phyloP scores from a whole-genome alignment of 2,797 vertebrate genomes.

The Cichlasoma orientale region DNA sequence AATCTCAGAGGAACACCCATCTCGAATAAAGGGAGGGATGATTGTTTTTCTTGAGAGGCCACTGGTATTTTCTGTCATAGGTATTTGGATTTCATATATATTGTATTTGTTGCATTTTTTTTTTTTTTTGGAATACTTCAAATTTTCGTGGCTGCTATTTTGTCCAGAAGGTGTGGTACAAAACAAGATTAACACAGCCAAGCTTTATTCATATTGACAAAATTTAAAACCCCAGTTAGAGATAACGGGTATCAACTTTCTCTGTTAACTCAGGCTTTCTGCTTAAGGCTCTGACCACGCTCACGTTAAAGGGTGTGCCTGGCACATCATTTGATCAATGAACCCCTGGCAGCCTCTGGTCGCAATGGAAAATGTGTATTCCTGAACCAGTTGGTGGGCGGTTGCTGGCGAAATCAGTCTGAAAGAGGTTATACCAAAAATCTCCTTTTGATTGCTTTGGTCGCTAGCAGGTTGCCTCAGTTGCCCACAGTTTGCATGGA shows the following conservation, averaged over 20 bases:
- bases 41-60: neutral
- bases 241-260: neutral
- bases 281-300: neutral
- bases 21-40: conserved; percentile 13
- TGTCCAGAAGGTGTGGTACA: neutral
- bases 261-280: conserved; percentile 1
- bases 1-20: conserved; percentile 28
- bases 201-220: neutral
- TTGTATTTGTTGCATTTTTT: neutral
- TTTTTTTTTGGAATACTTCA: neutral
- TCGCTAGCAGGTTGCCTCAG: neutral
- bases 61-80: neutral
- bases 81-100: neutral
- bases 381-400: neutral
- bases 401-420: neutral
- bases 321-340: neutral
- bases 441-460: neutral
- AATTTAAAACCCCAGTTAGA: neutral
- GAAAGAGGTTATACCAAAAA: neutral
- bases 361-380: neutral
- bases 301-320: neutral
- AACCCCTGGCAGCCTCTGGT: neutral
- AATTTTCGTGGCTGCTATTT: neutral
- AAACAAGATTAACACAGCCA: neutral
- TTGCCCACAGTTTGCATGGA: no score